Evolutionary conservation across 1,140 invertebrate genomes (phyloP).

Genomic region (Aphaenogaster floridana): DNA sequence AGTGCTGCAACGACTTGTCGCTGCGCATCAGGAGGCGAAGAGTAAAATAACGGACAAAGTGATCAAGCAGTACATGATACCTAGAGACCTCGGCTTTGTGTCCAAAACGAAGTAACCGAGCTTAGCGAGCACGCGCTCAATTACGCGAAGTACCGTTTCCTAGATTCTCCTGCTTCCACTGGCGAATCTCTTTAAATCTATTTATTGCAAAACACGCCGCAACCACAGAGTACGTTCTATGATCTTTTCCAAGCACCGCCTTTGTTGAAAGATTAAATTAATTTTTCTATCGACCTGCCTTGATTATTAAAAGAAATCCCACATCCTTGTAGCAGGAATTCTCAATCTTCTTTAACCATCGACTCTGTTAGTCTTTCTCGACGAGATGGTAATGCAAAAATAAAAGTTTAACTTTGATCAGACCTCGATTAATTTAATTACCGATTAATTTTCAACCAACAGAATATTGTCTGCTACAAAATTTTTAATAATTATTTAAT

Average conservation of each 20-base stretch:
- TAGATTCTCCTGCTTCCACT: conserved; percentile 5
- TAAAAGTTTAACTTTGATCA: neutral
- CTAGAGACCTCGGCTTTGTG: conserved; percentile 91
- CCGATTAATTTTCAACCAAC: no score
- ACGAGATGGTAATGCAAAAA: neutral
- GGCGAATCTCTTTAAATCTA: conserved; percentile 66
- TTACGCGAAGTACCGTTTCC: neutral
- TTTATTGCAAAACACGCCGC: conserved; percentile 58
- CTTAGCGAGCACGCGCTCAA: neutral
- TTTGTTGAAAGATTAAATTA: conserved; percentile 62
- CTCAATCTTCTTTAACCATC: neutral
- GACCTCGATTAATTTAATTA: neutral
- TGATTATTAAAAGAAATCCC: conserved; percentile 3
- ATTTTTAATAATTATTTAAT: no score
- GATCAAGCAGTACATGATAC: conserved; percentile 94
- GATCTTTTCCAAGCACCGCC: neutral
- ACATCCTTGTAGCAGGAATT: neutral
- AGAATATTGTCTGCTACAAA: no score
- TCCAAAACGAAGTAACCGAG: conserved; percentile 59
- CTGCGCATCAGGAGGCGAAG: conserved; percentile 93
- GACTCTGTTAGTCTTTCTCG: neutral
- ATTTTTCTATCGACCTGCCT: conserved; percentile 56
- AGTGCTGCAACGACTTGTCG: conserved; percentile 91
- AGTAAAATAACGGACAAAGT: conserved; percentile 95
- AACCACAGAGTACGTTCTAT: neutral